These are phyloP conservation scores for Gallirallus australis DNA, from an alignment of 2,797 vertebrate genomes.

Conservation along the genomic window DNA sequence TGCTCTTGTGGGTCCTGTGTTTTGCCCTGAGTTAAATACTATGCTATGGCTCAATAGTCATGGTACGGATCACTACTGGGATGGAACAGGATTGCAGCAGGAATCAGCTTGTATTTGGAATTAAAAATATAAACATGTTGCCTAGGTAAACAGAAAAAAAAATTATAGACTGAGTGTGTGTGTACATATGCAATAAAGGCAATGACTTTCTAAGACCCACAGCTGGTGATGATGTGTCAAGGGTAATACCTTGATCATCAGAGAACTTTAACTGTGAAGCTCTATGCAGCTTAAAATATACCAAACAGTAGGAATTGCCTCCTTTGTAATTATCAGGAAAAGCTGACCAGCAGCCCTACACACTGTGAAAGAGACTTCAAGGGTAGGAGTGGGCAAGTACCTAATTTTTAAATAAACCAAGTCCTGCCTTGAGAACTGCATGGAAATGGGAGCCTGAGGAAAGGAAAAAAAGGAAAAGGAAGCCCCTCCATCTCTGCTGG, in stretches of 20 bases:
- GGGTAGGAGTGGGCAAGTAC: background rate
- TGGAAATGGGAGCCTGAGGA: accelerated
- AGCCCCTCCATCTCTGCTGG: background rate
- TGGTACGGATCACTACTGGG: background rate
- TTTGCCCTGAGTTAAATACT: background rate
- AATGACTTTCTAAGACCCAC: background rate
- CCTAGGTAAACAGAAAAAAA: background rate
- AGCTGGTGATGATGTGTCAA: background rate
- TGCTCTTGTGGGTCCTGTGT: background rate
- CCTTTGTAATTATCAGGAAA: background rate
- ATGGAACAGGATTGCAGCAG: background rate
- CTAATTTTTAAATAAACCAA: background rate
- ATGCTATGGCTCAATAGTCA: accelerated
- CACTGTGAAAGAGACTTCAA: background rate
- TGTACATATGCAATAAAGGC: background rate
- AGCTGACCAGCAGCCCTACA: background rate
- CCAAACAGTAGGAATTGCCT: accelerated
- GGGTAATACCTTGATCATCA: background rate
- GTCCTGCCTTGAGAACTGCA: background rate
- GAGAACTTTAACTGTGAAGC: background rate
- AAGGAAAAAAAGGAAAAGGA: background rate
- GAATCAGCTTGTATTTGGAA: background rate
- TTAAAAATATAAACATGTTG: background rate
- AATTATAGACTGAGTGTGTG: background rate
- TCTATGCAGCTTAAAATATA: background rate